Evolutionary conservation across 1,140 invertebrate genomes (phyloP), one percentile per base, ranked within the genome.

Genomic region (Aplysia californica): DNA sequence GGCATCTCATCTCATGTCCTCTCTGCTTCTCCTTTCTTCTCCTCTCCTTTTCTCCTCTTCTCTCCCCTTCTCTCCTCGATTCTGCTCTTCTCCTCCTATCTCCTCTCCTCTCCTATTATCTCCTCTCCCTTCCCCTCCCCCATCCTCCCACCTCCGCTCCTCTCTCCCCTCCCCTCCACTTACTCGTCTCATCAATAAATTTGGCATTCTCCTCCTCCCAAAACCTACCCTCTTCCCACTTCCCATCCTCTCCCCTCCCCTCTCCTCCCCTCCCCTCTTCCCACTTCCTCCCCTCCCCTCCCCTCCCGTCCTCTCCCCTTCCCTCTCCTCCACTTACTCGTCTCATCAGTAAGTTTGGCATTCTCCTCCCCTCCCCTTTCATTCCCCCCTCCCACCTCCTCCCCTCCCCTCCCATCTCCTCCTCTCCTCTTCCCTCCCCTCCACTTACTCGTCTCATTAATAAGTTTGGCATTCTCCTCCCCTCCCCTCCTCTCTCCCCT

Each of bases 271-370:
- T n/a, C 21, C 1, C 59, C 21, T 64, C 59, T 31, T 18, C 31
- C 1, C 31, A 64, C 21, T 31, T n/a, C 21, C 1, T 29, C 29
- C 59, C 31, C 1, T 31, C 29, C 59, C 59, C 3, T 64, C 44
- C n/a, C 44, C 44, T 50, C 44, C n/a, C n/a, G 15, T 50, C 44
- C 44, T n/a, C n/a, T 50, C 44, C n/a, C 44, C 44, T 50, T n/a
- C 44, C 44, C 44, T 31, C 29, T n/a, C n/a, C 44, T n/a, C n/a
- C 44, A 15, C 44, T 50, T 50, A 15, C n/a, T n/a, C 71, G 86
- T 86, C 72, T 86, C 85, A 70, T 85, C 83, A 39, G 86, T 87
- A 3, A 87, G 77, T 78, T 83, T 82, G 31, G 80, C 79, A 39
- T 87, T 87, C 29, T 87, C 44, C 44, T 50, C 44, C n/a, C 15